Conservation (phyloP, 2,113 vertebrate genomes). For the Gavia stellata region DNA sequence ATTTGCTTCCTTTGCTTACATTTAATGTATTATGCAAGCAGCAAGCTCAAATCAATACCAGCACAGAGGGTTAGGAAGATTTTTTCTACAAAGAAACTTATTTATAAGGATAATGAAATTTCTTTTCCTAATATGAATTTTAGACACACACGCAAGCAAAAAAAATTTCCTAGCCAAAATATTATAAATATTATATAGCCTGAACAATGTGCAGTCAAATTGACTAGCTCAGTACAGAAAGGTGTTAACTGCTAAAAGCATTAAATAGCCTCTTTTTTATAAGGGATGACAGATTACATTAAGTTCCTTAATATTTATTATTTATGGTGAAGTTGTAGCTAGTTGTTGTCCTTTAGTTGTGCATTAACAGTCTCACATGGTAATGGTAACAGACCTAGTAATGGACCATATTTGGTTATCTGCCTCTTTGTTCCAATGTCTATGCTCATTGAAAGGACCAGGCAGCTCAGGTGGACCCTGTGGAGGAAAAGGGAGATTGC, state of each 20-base stretch:
- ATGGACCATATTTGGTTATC: neutral
- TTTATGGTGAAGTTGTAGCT: neutral
- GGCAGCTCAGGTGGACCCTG: neutral
- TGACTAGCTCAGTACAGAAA: neutral
- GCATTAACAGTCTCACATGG: neutral
- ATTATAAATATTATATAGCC: neutral
- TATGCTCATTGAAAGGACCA: neutral
- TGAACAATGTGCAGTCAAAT: neutral
- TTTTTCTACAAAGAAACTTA: neutral
- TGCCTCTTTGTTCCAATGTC: neutral
- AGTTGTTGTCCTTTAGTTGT: neutral
- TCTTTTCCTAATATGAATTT: neutral
- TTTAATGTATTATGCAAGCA: slow-evolving; percentile 13
- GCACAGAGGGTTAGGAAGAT: neutral
- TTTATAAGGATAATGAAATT: neutral
- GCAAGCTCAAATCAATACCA: slow-evolving; percentile 30
- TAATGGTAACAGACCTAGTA: neutral
- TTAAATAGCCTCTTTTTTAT: neutral
- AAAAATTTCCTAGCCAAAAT: neutral
- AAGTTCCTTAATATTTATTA: neutral
- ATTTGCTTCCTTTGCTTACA: neutral
- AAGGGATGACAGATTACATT: neutral
- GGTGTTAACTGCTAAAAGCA: neutral
- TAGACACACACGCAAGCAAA: neutral
- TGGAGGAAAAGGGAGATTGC: neutral